Evolutionary conservation across 2,888 invertebrate species (phyloP).

Genomic region (Xestobium rufovillosum): DNA sequence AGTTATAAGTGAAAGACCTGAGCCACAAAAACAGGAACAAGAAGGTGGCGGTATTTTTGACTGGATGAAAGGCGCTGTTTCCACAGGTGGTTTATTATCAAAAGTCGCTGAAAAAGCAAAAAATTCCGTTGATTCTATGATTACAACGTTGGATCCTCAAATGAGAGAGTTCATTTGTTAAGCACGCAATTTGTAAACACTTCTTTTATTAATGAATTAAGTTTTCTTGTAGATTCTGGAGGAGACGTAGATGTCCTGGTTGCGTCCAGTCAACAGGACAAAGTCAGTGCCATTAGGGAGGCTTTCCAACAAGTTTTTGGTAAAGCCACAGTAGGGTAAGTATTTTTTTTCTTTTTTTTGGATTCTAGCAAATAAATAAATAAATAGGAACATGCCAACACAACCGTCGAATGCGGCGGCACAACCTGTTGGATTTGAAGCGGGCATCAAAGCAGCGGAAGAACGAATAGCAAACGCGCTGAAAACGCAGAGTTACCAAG

Average conservation of each 20-base stretch:
- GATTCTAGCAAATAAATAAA: conserved; percentile 2
- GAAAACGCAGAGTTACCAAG: conserved; percentile 50
- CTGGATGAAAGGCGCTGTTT: conserved; percentile 65
- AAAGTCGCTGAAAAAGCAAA: conserved; percentile 69
- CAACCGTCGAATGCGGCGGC: conserved; percentile 57
- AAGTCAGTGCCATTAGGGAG: conserved; percentile 68
- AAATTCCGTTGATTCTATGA: conserved; percentile 76
- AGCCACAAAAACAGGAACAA: conserved; percentile 29
- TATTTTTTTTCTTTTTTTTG: conserved; percentile 12
- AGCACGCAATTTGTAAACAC: conserved; percentile 36
- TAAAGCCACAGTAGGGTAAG: conserved; percentile 69
- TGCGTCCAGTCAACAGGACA: conserved; percentile 68
- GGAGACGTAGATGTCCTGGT: conserved; percentile 69
- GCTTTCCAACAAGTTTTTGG: conserved; percentile 76
- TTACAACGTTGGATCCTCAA: conserved; percentile 81
- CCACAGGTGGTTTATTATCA: conserved; percentile 55
- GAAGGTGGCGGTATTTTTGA: conserved; percentile 52
- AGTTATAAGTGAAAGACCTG: conserved; percentile 17
- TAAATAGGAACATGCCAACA: conserved; percentile 54
- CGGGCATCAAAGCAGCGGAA: conserved; percentile 66
- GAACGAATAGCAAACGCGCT: conserved; percentile 60
- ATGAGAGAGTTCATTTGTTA: conserved; percentile 83
- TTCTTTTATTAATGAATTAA: conserved; percentile 8
- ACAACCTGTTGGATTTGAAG: conserved; percentile 73
- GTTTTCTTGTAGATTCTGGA: conserved; percentile 59